These are phyloP conservation scores for Athalia cordata DNA, from an alignment of 2,888 invertebrate species.

Conservation along the genomic window DNA sequence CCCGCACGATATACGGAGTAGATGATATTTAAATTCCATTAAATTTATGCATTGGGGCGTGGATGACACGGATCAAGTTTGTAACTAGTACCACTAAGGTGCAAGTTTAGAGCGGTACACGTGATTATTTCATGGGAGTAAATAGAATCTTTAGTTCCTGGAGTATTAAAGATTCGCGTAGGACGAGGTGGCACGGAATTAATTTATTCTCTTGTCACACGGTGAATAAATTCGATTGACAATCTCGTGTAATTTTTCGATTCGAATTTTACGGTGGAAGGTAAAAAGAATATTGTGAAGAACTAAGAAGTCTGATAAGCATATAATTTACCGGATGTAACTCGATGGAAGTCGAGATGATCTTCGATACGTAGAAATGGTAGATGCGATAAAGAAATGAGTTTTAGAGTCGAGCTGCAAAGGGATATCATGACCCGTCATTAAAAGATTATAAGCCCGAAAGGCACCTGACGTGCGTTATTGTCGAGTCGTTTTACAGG, in stretches of 20 bases:
- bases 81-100: conserved; percentile 8
- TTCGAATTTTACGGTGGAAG: too few relatives aligned
- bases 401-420: not conserved
- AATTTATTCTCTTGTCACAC: too few relatives aligned
- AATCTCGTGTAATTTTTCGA: too few relatives aligned
- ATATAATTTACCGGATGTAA: too few relatives aligned
- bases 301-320: too few relatives aligned
- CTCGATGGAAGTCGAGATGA: not conserved
- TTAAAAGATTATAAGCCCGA: conserved; percentile 40
- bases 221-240: too few relatives aligned
- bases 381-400: conserved; percentile 24
- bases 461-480: conserved; percentile 59
- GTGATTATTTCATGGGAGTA: conserved; percentile 1
- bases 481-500: conserved; percentile 58
- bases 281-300: too few relatives aligned
- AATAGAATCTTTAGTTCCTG: not conserved
- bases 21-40: conserved; percentile 49
- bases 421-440: conserved; percentile 39
- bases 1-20: not conserved
- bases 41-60: conserved; percentile 50
- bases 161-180: too few relatives aligned
- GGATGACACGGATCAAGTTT: conserved; percentile 45
- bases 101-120: not conserved
- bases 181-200: too few relatives aligned
- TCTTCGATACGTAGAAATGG: conserved; percentile 34